These are phyloP conservation scores for Drosophila seclusa DNA, from an alignment of 2,888 invertebrate species.

Conservation along the genomic window DNA sequence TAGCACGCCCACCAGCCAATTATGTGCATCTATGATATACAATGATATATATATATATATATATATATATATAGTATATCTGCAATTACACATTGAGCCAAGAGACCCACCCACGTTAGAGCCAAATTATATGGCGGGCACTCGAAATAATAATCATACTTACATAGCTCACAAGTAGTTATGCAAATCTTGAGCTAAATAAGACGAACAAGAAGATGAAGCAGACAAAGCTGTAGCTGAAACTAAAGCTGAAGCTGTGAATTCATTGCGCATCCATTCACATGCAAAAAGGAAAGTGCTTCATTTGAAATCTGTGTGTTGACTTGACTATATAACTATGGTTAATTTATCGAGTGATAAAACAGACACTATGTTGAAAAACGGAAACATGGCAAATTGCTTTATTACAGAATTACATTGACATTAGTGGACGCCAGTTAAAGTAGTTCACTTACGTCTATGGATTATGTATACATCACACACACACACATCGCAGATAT, in stretches of 20 bases:
- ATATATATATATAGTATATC: no score
- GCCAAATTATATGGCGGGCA: conserved; percentile 57
- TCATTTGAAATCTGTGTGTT: conserved; percentile 3
- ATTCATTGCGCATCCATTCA: conserved; percentile 33
- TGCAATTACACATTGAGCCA: conserved; percentile 47
- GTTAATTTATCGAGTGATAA: conserved; percentile 27
- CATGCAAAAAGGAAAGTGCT: conserved; percentile 48
- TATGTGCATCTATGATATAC: conserved; percentile 61
- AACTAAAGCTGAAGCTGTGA: conserved; percentile 47
- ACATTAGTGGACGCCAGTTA: conserved; percentile 46
- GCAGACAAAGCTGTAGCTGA: conserved; percentile 54
- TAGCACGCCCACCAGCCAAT: conserved; percentile 57
- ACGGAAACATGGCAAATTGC: conserved; percentile 40
- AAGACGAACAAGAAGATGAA: conserved; percentile 24
- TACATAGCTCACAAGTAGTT: conserved; percentile 38
- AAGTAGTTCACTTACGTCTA: conserved; percentile 24
- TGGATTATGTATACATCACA: conserved; percentile 23
- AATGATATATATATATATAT: not conserved
- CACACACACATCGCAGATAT: conserved; percentile 4
- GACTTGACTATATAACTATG: conserved; percentile 35
- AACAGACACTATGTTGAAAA: conserved; percentile 14
- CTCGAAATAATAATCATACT: conserved; percentile 37
- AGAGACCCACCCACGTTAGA: conserved; percentile 50
- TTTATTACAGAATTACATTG: conserved; percentile 54
- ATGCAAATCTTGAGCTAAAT: conserved; percentile 57